Percentiles rank a stretch among this genome's conserved stretches.
phyloP scores from a whole-genome alignment of 2,888 invertebrate species.

The Macropis europaea region DNA sequence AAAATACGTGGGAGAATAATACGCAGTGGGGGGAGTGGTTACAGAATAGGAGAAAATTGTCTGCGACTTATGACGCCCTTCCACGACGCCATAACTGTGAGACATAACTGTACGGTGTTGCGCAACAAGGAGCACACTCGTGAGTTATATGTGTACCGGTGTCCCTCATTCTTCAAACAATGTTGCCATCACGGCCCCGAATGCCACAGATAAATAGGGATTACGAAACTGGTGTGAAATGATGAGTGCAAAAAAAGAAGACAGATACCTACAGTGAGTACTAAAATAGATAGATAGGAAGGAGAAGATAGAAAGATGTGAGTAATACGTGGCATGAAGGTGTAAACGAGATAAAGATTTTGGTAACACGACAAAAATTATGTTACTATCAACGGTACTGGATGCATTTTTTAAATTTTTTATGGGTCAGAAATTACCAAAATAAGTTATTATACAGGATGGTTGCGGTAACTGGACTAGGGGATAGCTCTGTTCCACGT shows the following conservation, averaged over 20 bases:
- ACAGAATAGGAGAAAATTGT: conserved; percentile 32
- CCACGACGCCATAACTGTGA: conserved; percentile 9
- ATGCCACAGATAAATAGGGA: background rate
- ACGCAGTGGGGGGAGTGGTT: conserved; percentile 23
- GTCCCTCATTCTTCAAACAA: background rate
- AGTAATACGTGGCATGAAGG: too few species aligned
- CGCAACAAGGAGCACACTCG: conserved; percentile 16
- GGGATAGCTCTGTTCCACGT: too few species aligned
- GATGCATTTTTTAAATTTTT: too few species aligned
- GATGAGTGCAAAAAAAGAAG: background rate
- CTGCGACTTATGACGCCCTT: conserved; percentile 35
- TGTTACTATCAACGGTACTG: too few species aligned
- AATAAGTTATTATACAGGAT: too few species aligned
- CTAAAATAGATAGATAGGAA: too few species aligned
- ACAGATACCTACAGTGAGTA: background rate
- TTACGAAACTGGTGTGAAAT: background rate
- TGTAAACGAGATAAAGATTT: too few species aligned
- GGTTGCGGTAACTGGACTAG: too few species aligned
- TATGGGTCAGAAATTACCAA: too few species aligned
- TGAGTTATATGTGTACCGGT: conserved; percentile 14
- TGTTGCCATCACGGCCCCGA: background rate
- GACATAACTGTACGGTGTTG: conserved; percentile 28
- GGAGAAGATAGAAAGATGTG: too few species aligned
- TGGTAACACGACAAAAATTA: too few species aligned
- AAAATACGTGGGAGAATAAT: conserved; percentile 23